phyloP scores from a whole-genome alignment of 2,113 vertebrate species.

The Caranx melampygus region DNA sequence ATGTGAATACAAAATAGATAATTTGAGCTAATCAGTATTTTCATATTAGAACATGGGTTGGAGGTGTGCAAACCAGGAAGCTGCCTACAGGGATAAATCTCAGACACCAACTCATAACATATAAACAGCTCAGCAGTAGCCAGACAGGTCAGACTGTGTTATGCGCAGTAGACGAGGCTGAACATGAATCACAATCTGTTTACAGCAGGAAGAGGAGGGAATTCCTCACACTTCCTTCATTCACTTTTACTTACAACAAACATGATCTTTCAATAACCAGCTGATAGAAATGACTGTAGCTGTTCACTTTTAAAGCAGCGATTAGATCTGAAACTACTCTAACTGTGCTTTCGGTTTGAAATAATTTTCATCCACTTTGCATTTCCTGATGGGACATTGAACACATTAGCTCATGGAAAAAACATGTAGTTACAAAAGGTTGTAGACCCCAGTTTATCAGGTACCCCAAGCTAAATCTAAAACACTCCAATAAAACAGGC shows the following conservation, averaged over 20 bases:
- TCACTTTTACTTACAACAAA: constrained; percentile 33
- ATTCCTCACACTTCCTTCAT: constrained; percentile 28
- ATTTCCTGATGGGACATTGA: neutral
- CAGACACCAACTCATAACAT: constrained; percentile 45
- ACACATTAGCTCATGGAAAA: neutral
- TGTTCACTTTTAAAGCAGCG: neutral
- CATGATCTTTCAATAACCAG: neutral
- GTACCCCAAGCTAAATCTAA: neutral
- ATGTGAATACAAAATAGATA: neutral
- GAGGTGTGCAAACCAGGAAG: neutral
- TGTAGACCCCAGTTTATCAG: neutral
- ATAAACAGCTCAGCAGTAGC: constrained; percentile 21
- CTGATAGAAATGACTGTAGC: neutral
- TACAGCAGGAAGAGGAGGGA: constrained; percentile 31
- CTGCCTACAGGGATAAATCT: constrained; percentile 20
- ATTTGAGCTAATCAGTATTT: constrained; percentile 27
- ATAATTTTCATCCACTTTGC: neutral
- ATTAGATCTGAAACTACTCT: neutral
- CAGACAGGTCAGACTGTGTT: neutral
- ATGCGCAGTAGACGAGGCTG: constrained; percentile 32
- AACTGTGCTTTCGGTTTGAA: neutral
- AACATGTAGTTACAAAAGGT: neutral
- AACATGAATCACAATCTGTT: constrained; percentile 48
- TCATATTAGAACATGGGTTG: neutral
- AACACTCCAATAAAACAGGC: neutral